A percentile compares a stretch with the other conserved stretches of the same genome.
phyloP scores from a whole-genome alignment of 2,888 invertebrate species.

The Daptonema setosum region DNA sequence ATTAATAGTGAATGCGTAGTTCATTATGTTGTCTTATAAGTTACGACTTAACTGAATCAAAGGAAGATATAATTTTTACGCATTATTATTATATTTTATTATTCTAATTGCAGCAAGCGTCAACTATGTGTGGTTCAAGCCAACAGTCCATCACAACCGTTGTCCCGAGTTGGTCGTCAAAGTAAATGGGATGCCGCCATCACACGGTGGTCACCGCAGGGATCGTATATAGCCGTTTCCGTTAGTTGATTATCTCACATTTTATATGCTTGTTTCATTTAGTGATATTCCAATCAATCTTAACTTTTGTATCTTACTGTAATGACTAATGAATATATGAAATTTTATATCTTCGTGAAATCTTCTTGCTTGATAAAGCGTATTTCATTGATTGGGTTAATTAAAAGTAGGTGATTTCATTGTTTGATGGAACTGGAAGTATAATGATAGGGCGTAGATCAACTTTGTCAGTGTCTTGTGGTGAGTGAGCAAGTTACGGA shows the following conservation, averaged over 20 bases:
- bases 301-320: too few species aligned
- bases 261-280: not conserved
- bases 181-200: not conserved
- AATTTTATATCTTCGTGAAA: too few species aligned
- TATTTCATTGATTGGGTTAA: too few species aligned
- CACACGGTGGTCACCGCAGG: not conserved
- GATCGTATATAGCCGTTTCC: not conserved
- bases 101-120: not conserved
- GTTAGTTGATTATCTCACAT: not conserved
- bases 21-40: not conserved
- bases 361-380: too few species aligned
- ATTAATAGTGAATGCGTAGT: not conserved
- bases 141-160: not conserved
- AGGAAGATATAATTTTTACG: not conserved
- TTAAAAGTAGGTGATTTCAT: too few species aligned
- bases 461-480: too few species aligned
- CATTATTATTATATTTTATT: not conserved
- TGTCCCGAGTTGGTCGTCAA: not conserved
- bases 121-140: not conserved
- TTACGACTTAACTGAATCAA: not conserved
- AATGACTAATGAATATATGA: too few species aligned
- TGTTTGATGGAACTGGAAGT: too few species aligned
- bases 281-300: too few species aligned
- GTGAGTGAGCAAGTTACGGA: too few species aligned
- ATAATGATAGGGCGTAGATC: too few species aligned